A percentile compares a stretch with the other conserved stretches of the same genome.
Conservation (phyloP, 2,113 vertebrate species). For the Austrofundulus limnaeus region DNA sequence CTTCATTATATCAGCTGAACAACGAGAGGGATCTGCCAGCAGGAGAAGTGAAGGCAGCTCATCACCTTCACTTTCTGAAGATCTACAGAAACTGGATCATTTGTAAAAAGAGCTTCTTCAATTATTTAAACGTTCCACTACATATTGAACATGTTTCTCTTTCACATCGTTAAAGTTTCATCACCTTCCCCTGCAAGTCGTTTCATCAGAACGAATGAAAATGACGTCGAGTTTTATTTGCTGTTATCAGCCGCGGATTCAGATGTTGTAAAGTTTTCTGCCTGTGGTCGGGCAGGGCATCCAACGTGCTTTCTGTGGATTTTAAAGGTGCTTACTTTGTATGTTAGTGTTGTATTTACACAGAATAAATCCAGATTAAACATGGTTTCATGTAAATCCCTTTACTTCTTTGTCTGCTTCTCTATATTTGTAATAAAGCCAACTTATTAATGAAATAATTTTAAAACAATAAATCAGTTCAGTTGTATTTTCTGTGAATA, state of each 20-base stretch:
- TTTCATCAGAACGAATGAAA: constrained; percentile 74
- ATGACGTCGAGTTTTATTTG: constrained; percentile 49
- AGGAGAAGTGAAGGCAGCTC: not conserved
- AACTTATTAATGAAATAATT: too few relatives aligned
- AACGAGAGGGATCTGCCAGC: not conserved
- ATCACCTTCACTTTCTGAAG: constrained; percentile 18
- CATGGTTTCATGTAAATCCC: too few relatives aligned
- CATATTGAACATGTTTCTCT: constrained; percentile 81
- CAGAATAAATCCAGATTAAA: constrained; percentile 1
- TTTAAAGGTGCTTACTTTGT: constrained; percentile 4
- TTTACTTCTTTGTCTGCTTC: too few relatives aligned
- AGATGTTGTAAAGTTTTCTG: constrained; percentile 1
- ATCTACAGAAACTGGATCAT: constrained; percentile 46
- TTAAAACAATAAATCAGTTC: too few relatives aligned
- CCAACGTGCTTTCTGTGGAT: not conserved
- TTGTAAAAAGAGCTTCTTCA: constrained; percentile 63
- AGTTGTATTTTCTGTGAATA: too few relatives aligned
- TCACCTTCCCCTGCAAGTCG: constrained; percentile 47
- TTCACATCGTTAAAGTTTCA: constrained; percentile 74
- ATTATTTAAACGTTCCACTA: constrained; percentile 76
- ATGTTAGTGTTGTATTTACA: not conserved
- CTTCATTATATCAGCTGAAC: constrained; percentile 46
- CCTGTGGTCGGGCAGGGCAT: constrained; percentile 11
- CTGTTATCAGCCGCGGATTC: constrained; percentile 15
- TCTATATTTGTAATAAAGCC: too few relatives aligned